phyloP scores from a whole-genome alignment of 1,140 invertebrate genomes.

The Nasonia vitripennis region DNA sequence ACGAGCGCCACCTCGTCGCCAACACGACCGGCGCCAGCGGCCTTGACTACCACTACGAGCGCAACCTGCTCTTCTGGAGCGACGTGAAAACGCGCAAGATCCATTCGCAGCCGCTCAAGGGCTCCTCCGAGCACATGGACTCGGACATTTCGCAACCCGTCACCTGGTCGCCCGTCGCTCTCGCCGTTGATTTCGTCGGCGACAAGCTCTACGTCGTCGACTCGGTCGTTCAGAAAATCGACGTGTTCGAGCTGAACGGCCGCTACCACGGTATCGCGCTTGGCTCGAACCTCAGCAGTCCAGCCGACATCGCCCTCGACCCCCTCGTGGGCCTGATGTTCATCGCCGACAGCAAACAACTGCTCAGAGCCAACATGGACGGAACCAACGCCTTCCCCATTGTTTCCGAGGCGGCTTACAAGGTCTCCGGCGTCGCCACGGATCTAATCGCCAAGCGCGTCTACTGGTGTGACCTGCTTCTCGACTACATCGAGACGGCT shows the following conservation, averaged over 20 bases:
- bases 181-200: conserved; percentile 98
- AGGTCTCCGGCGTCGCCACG: conserved; percentile 89
- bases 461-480: conserved; percentile 96
- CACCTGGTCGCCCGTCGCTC: conserved; percentile 90
- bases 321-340: conserved; percentile 94
- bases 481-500: conserved; percentile 98
- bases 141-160: conserved; percentile 85
- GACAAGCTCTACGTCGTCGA: conserved; percentile 98
- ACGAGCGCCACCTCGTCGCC: conserved; percentile 79
- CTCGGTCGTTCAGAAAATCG: conserved; percentile 92
- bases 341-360: conserved; percentile 93
- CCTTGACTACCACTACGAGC: conserved; percentile 90
- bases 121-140: conserved; percentile 69
- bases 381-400: conserved; percentile 87
- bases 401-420: conserved; percentile 93
- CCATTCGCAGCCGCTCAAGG: conserved; percentile 78
- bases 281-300: conserved; percentile 92
- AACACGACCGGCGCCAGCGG: conserved; percentile 89
- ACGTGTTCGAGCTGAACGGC: conserved; percentile 92
- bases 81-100: conserved; percentile 90
- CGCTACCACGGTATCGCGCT: conserved; percentile 91
- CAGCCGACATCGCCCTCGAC: conserved; percentile 93
- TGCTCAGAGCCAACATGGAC: conserved; percentile 93
- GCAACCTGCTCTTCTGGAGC: conserved; percentile 94
- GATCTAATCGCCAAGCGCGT: conserved; percentile 92